Percentiles rank a stretch among this genome's conserved stretches.
These are phyloP conservation scores for Galemys pyrenaicus DNA, from an alignment of 2,113 vertebrate species.

Conservation along the genomic window DNA sequence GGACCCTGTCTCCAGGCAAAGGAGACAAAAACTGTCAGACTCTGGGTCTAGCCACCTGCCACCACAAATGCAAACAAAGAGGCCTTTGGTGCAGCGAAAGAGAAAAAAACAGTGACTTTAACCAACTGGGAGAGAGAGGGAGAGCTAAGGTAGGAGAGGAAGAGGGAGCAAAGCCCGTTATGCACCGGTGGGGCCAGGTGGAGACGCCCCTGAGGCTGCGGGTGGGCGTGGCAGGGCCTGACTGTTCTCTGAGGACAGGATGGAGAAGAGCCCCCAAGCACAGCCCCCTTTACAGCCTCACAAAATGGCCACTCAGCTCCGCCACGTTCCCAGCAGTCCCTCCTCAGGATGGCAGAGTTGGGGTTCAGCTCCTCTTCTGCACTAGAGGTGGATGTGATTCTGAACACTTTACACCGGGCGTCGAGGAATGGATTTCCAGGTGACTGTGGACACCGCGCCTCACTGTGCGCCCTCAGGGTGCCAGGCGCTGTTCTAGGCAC, in stretches of 20 bases:
- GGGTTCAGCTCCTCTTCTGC: too few species aligned
- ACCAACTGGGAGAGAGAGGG: neutral
- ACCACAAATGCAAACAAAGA: too few species aligned
- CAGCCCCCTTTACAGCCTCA: too few species aligned
- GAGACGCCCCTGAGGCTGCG: neutral
- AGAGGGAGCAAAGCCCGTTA: too few species aligned
- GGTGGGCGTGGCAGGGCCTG: neutral
- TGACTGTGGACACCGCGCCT: neutral
- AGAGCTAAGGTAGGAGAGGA: neutral
- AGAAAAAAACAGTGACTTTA: too few species aligned
- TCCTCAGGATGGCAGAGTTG: neutral
- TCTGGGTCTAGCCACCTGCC: too few species aligned
- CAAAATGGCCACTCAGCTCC: too few species aligned
- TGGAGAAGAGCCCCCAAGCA: neutral
- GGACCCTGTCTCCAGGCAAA: neutral
- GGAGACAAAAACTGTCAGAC: too few species aligned
- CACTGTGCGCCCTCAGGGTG: rapidly evolving
- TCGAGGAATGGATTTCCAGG: neutral
- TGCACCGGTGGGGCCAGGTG: too few species aligned
- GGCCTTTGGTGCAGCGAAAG: too few species aligned
- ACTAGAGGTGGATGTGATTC: neutral
- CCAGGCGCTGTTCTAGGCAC: neutral
- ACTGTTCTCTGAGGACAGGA: neutral
- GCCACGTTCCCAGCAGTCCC: too few species aligned
- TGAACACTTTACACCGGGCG: too few species aligned